These are phyloP conservation scores for Plagiodera versicolora DNA, from an alignment of 2,888 invertebrate species.

Conservation along the genomic window DNA sequence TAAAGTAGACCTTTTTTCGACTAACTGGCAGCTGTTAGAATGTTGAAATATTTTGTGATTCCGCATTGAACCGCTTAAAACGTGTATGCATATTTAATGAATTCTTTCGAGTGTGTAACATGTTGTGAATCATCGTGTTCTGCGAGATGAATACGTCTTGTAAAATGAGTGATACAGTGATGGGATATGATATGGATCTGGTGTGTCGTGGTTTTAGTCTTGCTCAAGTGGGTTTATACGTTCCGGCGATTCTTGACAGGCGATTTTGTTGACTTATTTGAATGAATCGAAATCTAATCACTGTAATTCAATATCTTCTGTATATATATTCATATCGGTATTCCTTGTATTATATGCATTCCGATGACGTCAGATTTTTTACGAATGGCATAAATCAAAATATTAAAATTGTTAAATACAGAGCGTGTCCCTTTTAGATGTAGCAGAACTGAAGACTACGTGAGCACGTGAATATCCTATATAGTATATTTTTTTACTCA, in stretches of 20 bases:
- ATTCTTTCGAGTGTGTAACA: conserved; percentile 13
- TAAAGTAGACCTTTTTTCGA: conserved; percentile 21
- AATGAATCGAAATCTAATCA: neutral
- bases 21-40: conserved; percentile 27
- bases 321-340: too few relatives aligned
- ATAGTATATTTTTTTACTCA: too few relatives aligned
- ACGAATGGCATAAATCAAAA: too few relatives aligned
- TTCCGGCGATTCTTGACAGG: neutral
- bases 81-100: conserved; percentile 20
- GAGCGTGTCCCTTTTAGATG: too few relatives aligned
- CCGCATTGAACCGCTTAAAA: conserved; percentile 14
- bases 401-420: too few relatives aligned
- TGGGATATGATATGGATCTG: neutral
- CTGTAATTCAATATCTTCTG: too few relatives aligned
- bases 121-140: conserved; percentile 17
- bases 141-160: conserved; percentile 1
- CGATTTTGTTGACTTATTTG: neutral
- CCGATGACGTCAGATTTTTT: too few relatives aligned
- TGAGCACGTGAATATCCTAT: too few relatives aligned
- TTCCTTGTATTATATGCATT: too few relatives aligned
- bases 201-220: neutral
- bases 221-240: neutral
- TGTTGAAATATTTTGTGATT: conserved; percentile 18
- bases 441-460: too few relatives aligned
- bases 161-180: neutral